Percentiles rank a stretch among this genome's conserved stretches.
Conservation (phyloP, 2,888 invertebrate genomes). For the Aricia artaxerxes region DNA sequence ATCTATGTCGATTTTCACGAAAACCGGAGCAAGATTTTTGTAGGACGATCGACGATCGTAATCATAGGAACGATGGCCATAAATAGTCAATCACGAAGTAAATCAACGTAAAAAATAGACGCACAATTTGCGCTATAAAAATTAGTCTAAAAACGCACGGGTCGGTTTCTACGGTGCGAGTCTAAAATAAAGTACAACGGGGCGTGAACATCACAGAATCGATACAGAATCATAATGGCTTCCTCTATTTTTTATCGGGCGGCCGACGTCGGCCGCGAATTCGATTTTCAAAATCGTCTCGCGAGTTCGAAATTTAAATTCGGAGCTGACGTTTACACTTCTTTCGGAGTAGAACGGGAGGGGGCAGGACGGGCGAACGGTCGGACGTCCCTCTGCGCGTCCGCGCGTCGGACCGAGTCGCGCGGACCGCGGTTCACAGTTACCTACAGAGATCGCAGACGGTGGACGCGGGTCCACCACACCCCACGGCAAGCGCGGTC, state of each 20-base stretch:
- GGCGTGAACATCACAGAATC: conserved; percentile 54
- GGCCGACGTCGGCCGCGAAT: conserved; percentile 32
- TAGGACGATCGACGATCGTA: conserved; percentile 64
- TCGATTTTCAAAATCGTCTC: conserved; percentile 14
- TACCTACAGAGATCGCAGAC: conserved; percentile 77
- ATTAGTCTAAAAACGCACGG: conserved; percentile 74
- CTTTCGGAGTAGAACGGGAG: neutral
- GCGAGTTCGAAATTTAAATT: conserved; percentile 12
- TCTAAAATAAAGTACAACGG: conserved; percentile 66
- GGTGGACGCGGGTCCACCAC: conserved; percentile 62
- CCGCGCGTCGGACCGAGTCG: conserved; percentile 59
- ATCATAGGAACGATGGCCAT: conserved; percentile 78
- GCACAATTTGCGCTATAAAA: conserved; percentile 70
- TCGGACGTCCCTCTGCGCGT: conserved; percentile 42
- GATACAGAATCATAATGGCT: conserved; percentile 45
- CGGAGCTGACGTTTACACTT: conserved; percentile 2
- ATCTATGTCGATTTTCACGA: conserved; percentile 77
- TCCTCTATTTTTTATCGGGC: neutral
- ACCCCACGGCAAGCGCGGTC: conserved; percentile 62
- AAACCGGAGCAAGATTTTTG: conserved; percentile 76
- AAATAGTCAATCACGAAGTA: conserved; percentile 76
- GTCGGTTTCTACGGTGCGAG: conserved; percentile 77
- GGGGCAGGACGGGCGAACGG: neutral
- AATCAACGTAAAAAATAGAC: conserved; percentile 71
- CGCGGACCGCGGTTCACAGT: conserved; percentile 54